Evolutionary conservation across 2,797 vertebrate genomes (phyloP), one percentile per base, ranked within the genome.

Genomic region (Cyclopterus lumpus): DNA sequence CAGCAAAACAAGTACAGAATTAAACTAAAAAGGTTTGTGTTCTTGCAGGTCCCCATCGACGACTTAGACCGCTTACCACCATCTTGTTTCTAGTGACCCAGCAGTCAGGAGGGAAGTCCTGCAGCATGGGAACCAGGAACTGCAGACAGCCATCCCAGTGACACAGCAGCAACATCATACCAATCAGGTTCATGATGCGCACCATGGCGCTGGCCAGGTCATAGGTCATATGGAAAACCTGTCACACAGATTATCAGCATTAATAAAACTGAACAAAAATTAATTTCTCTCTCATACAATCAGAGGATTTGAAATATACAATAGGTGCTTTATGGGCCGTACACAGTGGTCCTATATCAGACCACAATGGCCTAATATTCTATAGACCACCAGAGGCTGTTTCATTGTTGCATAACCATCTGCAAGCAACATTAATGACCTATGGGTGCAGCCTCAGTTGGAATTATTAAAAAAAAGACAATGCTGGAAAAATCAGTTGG

Each of bases 181-280:
- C 97, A 0, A 99, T 99, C 83, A 99, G 95, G 92, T 99, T 99
- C 80, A 99, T 94, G 53, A 99, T 99, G 66, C 98, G 95, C 80
- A 99, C 95, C 94, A 99, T 97, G 0, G 98, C 98, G 0, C 98
- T 99, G 72, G 98, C 98, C 92, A 99, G 94, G 93, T 99, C 98
- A 11, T 99, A 99, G 83, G 97, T 99, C 97, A 99, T 99, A 93
- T 99, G 98, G 93, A 99, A 99, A 92, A 99, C 99, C 98, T 99
- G 77, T 16, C 8, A 66, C 49, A 79, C 75, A 87, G 80, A 89
- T 88, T 77, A 81, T 69, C 65, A 73, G 53, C 77, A 81, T 91
- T 87, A 87, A 71, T 63, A 71, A 49, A 79, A 63, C 16, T 54
- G 58, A 75, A 79, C 75, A 4, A 49, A 51, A 79, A 75, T 64